These are phyloP conservation scores for Agelaius tricolor DNA, from an alignment of 2,113 vertebrate genomes.

Conservation along the genomic window DNA sequence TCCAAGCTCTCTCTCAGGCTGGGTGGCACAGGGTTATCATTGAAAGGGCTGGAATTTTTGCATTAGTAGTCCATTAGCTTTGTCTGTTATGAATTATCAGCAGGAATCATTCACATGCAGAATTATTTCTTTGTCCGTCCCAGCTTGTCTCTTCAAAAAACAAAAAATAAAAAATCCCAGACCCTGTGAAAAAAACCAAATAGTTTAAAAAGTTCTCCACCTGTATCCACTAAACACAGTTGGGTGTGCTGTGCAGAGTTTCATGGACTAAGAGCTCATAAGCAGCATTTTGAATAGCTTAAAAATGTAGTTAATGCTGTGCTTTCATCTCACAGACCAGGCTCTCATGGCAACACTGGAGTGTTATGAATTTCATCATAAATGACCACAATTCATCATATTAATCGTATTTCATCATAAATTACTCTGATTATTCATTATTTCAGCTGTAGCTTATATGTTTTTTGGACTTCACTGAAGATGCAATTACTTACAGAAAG, in stretches of 20 bases:
- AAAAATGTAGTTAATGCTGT: not conserved
- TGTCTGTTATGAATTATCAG: not conserved
- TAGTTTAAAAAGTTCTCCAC: not conserved
- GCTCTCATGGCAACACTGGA: not conserved
- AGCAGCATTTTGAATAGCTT: not conserved
- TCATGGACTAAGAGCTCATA: not conserved
- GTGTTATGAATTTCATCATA: not conserved
- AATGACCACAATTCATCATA: conserved; percentile 4
- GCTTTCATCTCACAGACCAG: not conserved
- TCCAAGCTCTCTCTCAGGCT: not conserved
- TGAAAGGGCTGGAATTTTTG: not conserved
- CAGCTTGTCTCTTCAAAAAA: not conserved
- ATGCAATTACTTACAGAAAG: not conserved
- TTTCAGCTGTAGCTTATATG: not conserved
- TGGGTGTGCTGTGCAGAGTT: not conserved
- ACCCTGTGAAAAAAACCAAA: not conserved
- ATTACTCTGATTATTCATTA: conserved; percentile 40
- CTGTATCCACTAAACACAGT: not conserved
- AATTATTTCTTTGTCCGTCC: not conserved
- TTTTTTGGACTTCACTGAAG: not conserved
- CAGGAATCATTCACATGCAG: not conserved
- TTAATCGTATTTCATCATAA: not conserved
- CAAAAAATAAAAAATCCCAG: not conserved
- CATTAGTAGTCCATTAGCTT: not conserved
- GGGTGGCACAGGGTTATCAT: not conserved